Conservation (phyloP, 2,113 vertebrate genomes). For the Mobula birostris region DNA sequence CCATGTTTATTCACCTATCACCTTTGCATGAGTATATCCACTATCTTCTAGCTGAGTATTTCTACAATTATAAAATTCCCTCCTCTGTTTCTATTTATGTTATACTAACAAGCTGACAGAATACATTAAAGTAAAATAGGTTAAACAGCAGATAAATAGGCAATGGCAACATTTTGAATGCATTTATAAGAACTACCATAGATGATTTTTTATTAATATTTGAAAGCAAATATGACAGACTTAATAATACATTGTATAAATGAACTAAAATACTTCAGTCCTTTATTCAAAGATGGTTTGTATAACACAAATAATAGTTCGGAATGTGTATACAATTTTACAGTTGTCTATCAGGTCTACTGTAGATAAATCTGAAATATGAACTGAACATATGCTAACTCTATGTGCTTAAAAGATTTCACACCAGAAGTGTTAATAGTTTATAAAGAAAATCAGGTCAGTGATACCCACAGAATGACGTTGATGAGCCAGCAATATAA, state of each 20-base stretch:
- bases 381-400: not conserved
- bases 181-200: not conserved
- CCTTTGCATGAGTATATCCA: too few relatives aligned
- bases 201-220: not conserved
- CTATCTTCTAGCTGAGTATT: too few relatives aligned
- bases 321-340: not conserved
- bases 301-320: not conserved
- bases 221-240: not conserved
- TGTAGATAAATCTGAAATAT: not conserved
- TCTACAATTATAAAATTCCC: too few relatives aligned
- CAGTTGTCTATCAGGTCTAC: not conserved
- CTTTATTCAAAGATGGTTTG: not conserved
- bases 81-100: not conserved
- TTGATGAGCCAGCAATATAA: slow-evolving; percentile 12
- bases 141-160: not conserved
- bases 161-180: not conserved
- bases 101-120: not conserved
- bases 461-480: not conserved
- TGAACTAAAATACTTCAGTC: not conserved
- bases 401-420: not conserved
- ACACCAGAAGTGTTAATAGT: not conserved
- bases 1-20: too few relatives aligned
- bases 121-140: not conserved
- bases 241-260: not conserved
- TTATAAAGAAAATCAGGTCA: slow-evolving; percentile 34